These are phyloP conservation scores for Athene cunicularia DNA, from an alignment of 2,113 vertebrate species.

Conservation along the genomic window DNA sequence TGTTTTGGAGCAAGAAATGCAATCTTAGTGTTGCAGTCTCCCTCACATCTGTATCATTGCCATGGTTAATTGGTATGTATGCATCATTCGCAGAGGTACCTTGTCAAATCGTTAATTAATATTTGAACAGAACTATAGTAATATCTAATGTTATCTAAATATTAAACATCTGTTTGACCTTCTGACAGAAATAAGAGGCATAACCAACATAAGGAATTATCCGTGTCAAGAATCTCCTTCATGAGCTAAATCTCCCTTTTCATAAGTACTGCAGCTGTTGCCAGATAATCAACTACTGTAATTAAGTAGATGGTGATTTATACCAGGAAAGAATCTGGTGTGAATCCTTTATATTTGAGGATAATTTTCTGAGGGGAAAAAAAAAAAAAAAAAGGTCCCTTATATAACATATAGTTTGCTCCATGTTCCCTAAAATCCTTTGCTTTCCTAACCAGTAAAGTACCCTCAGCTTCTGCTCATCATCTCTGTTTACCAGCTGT, in stretches of 20 bases:
- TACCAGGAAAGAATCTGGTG: background rate
- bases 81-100: background rate
- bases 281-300: background rate
- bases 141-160: background rate
- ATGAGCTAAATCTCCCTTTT: background rate
- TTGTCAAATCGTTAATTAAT: background rate
- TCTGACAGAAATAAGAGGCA: background rate
- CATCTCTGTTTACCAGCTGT: background rate
- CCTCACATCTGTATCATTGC: background rate
- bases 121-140: background rate
- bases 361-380: background rate
- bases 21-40: background rate
- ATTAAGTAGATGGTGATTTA: background rate
- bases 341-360: background rate
- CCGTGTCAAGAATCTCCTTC: background rate
- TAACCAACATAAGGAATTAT: background rate
- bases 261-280: background rate
- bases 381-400: background rate
- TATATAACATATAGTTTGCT: background rate
- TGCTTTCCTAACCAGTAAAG: background rate
- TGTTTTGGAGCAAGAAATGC: background rate
- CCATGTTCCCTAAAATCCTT: background rate
- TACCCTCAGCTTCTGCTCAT: background rate
- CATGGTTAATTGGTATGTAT: background rate
- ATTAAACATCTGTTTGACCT: background rate